These are phyloP conservation scores for Hirtodrosophila cameraria DNA, from an alignment of 2,888 invertebrate species.

Conservation along the genomic window DNA sequence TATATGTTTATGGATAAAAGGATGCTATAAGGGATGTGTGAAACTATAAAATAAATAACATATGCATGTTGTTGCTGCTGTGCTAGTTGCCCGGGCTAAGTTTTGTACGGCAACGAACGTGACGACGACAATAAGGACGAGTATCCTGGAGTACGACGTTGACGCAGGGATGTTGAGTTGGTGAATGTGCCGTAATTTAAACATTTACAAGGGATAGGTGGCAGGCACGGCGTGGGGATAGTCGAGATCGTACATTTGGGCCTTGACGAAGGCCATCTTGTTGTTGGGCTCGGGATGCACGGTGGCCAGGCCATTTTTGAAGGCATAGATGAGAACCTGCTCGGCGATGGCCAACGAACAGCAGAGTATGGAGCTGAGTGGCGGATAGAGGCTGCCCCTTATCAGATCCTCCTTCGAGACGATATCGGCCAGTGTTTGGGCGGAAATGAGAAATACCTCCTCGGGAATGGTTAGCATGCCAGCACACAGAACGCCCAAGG, in stretches of 20 bases:
- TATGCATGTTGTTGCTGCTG: constrained; percentile 39
- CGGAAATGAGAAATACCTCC: constrained; percentile 95
- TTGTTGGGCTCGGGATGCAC: constrained; percentile 91
- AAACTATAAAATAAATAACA: constrained; percentile 72
- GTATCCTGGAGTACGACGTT: constrained; percentile 1
- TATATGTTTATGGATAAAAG: background rate
- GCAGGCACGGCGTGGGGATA: constrained; percentile 89
- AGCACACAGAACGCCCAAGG: constrained; percentile 94
- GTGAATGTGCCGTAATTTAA: constrained; percentile 1
- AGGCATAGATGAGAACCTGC: constrained; percentile 92
- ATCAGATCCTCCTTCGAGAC: constrained; percentile 92
- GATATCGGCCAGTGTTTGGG: constrained; percentile 92
- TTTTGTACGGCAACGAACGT: constrained; percentile 7
- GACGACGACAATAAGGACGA: constrained; percentile 10
- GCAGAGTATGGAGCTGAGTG: constrained; percentile 91
- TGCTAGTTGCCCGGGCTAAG: constrained; percentile 20
- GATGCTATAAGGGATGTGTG: constrained; percentile 39
- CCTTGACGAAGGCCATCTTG: constrained; percentile 89
- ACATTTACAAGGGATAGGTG: constrained; percentile 82
- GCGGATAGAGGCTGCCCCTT: constrained; percentile 96
- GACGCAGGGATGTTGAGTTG: constrained; percentile 1
- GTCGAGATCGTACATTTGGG: constrained; percentile 91
- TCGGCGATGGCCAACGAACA: constrained; percentile 95
- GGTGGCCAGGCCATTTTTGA: constrained; percentile 90
- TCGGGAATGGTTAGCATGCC: constrained; percentile 96